Conservation (phyloP, 2,888 invertebrate genomes). For the Melanchra persicariae region DNA sequence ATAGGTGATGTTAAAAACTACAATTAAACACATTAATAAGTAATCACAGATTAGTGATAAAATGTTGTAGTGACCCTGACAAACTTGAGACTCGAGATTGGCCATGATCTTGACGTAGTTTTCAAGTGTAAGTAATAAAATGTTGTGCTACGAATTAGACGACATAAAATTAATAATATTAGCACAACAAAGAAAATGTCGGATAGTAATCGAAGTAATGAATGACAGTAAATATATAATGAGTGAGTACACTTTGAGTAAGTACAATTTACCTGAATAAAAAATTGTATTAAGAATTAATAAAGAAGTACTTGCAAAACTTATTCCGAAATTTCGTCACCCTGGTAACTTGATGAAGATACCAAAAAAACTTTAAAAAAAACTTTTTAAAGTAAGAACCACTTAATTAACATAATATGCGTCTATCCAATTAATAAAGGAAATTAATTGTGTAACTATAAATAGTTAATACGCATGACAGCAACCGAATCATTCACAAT, state of each 20-base stretch:
- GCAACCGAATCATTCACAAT: neutral
- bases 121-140: slow-evolving; percentile 13
- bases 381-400: neutral
- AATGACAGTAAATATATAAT: neutral
- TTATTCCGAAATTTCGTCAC: slow-evolving; percentile 34
- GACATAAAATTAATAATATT: neutral
- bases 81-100: slow-evolving; percentile 20
- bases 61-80: slow-evolving; percentile 38
- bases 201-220: neutral
- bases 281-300: slow-evolving; percentile 4
- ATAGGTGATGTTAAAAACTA: neutral
- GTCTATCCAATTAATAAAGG: neutral
- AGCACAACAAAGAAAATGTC: neutral
- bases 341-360: neutral
- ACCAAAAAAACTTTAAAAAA: slow-evolving; percentile 4
- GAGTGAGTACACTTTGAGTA: too few species aligned
- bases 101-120: slow-evolving; percentile 36
- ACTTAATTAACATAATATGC: neutral
- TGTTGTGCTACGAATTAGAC: neutral
- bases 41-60: slow-evolving; percentile 32
- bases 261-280: slow-evolving; percentile 22
- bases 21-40: neutral
- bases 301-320: slow-evolving; percentile 22
- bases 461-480: neutral
- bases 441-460: neutral